Evolutionary conservation across 2,113 vertebrate genomes (phyloP).

Genomic region (Limanda limanda): DNA sequence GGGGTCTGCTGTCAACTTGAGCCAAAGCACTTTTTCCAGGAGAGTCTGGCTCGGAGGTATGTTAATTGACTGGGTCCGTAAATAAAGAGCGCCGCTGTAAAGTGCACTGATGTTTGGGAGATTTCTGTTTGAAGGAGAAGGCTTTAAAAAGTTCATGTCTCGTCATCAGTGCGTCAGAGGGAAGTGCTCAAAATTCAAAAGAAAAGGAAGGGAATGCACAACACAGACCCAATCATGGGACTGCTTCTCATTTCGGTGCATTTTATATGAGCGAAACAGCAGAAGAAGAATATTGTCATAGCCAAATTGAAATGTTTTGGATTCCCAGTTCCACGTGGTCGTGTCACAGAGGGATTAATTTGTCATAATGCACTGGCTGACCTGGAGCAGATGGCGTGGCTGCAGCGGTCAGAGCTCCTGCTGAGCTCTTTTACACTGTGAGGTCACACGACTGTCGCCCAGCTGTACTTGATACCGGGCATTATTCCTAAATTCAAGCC

Average conservation of each 20-base stretch:
- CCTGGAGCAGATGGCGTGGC: neutral
- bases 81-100: conserved; percentile 4
- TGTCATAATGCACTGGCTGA: neutral
- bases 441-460: neutral
- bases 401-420: neutral
- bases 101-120: neutral
- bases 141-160: too few relatives aligned
- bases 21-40: conserved; percentile 27
- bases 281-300: too few relatives aligned
- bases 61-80: conserved; percentile 25
- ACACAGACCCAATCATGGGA: too few relatives aligned
- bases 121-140: too few relatives aligned
- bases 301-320: too few relatives aligned
- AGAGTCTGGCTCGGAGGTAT: conserved; percentile 20
- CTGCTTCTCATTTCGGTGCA: too few relatives aligned
- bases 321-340: neutral
- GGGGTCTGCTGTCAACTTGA: conserved; percentile 39
- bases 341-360: neutral
- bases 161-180: too few relatives aligned
- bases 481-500: neutral
- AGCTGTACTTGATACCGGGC: neutral
- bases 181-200: too few relatives aligned
- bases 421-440: neutral
- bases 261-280: too few relatives aligned
- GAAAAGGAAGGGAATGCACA: too few relatives aligned